phyloP scores from a whole-genome alignment of 2,797 vertebrate genomes.

The Eulemur albifrons region DNA sequence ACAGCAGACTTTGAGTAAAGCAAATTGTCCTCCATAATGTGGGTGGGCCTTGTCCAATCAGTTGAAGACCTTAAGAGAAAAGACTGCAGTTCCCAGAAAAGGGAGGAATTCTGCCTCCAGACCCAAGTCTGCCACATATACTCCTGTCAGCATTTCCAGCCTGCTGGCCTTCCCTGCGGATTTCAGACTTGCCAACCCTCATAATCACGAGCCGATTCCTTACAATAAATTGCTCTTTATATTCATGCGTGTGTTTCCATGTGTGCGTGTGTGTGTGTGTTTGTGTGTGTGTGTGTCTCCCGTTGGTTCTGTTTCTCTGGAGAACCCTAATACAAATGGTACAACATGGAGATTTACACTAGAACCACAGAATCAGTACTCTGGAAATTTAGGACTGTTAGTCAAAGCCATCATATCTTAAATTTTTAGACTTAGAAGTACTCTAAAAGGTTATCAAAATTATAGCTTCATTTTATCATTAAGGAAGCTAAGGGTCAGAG shows the following conservation, averaged over 20 bases:
- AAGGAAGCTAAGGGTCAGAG: background rate
- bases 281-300: too few relatives aligned
- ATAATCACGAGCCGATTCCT: background rate
- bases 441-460: background rate
- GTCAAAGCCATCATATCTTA: background rate
- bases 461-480: background rate
- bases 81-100: too few relatives aligned
- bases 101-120: too few relatives aligned
- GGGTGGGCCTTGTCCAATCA: too few relatives aligned
- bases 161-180: background rate
- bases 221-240: background rate
- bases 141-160: background rate
- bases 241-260: too few relatives aligned
- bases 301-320: background rate
- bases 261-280: too few relatives aligned
- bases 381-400: background rate
- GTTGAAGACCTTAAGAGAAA: too few relatives aligned
- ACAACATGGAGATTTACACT: background rate
- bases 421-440: background rate
- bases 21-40: too few relatives aligned
- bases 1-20: too few relatives aligned
- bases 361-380: background rate
- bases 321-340: background rate
- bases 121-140: background rate
- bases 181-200: background rate